A percentile compares a stretch with the other conserved stretches of the same genome.
These are phyloP conservation scores for Amiota mariae DNA, from an alignment of 2,888 invertebrate genomes.

Conservation along the genomic window DNA sequence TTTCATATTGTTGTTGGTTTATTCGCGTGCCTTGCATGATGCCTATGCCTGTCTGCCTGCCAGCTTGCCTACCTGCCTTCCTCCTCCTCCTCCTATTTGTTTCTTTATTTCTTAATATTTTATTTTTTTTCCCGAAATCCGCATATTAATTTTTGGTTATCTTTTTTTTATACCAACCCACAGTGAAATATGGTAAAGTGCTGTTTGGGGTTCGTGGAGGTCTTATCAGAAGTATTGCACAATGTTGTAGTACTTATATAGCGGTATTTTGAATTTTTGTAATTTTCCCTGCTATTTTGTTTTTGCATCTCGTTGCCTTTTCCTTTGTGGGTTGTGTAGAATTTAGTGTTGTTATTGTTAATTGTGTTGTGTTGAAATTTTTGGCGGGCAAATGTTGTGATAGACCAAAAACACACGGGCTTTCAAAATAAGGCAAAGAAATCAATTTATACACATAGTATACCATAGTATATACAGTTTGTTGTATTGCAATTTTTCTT, in stretches of 20 bases:
- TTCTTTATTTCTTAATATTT: constrained; percentile 35
- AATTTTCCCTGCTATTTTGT: neutral
- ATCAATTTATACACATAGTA: too few species aligned
- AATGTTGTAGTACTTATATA: constrained; percentile 4
- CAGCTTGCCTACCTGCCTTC: constrained; percentile 26
- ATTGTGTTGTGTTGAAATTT: constrained; percentile 9
- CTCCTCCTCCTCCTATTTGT: constrained; percentile 24
- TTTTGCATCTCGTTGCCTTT: neutral
- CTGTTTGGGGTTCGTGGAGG: neutral
- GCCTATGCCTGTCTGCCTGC: constrained; percentile 43
- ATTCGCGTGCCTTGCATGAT: too few species aligned
- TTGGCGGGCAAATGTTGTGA: constrained; percentile 18
- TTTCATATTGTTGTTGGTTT: too few species aligned
- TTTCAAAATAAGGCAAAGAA: too few species aligned
- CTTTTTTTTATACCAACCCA: constrained; percentile 10
- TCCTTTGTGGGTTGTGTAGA: too few species aligned
- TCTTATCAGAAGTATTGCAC: neutral
- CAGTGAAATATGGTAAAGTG: neutral
- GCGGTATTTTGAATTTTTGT: constrained; percentile 6
- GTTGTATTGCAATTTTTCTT: too few species aligned
- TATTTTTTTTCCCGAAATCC: too few species aligned
- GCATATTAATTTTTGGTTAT: constrained; percentile 46
- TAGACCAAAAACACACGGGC: neutral
- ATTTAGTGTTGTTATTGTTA: neutral
- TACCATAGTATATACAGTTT: too few species aligned